These are phyloP conservation scores for Australoheros facetus DNA, from an alignment of 2,797 vertebrate species.

Conservation along the genomic window DNA sequence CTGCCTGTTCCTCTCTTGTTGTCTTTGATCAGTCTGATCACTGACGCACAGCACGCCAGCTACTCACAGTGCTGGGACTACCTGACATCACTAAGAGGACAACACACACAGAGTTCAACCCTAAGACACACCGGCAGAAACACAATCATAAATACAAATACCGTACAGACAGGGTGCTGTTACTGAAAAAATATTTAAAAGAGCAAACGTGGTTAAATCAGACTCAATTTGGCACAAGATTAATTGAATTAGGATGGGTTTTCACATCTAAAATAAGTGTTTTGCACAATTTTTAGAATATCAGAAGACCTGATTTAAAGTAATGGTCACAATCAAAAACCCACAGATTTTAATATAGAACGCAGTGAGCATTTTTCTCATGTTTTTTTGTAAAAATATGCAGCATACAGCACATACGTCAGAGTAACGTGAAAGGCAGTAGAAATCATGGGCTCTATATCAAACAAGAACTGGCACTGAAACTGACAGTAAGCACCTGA, in stretches of 20 bases:
- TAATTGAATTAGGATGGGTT: neutral
- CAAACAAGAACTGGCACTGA: neutral
- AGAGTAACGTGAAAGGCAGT: neutral
- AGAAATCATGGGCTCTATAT: neutral
- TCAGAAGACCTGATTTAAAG: neutral
- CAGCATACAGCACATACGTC: accelerated
- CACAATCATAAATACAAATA: conserved; percentile 5
- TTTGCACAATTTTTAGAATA: neutral
- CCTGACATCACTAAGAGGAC: conserved; percentile 52
- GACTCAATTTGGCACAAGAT: neutral
- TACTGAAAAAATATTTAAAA: neutral
- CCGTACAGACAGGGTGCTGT: neutral
- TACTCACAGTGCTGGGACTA: conserved; percentile 50
- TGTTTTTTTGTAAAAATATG: neutral
- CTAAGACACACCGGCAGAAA: neutral
- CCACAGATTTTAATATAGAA: neutral
- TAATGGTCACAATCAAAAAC: neutral
- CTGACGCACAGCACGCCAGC: conserved; percentile 73
- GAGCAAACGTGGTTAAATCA: neutral
- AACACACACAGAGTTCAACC: conserved; percentile 9
- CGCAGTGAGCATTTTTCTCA: neutral
- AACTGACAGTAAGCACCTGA: neutral
- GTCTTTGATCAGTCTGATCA: conserved; percentile 87
- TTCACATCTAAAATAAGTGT: neutral
- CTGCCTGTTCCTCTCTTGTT: conserved; percentile 84